These are phyloP conservation scores for Fregata magnificens DNA, from an alignment of 2,113 vertebrate genomes.

Conservation along the genomic window DNA sequence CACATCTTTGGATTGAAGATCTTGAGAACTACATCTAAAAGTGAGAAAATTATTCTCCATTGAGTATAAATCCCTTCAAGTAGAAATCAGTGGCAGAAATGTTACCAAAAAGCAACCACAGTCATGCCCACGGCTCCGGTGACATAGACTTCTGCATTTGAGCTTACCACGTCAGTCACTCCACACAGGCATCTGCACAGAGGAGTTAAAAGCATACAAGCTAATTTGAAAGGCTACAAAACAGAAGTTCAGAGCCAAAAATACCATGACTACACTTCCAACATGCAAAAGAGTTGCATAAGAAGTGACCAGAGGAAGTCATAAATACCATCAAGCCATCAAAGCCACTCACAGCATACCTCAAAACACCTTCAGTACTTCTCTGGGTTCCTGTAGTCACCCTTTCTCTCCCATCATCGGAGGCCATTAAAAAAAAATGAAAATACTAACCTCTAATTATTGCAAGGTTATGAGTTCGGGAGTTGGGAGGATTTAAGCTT, in stretches of 20 bases:
- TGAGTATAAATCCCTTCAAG: background rate
- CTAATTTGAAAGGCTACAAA: background rate
- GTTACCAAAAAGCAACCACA: background rate
- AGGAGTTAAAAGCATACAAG: background rate
- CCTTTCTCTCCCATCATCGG: background rate
- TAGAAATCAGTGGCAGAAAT: background rate
- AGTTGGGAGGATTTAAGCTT: background rate
- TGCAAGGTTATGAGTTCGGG: background rate
- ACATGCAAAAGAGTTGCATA: background rate
- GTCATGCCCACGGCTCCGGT: rapidly evolving
- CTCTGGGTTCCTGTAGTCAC: background rate
- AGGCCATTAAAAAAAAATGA: background rate
- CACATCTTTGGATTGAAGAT: background rate
- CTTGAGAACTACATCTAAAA: background rate
- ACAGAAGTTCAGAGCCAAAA: background rate
- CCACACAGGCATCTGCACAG: background rate
- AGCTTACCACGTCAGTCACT: background rate
- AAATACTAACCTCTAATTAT: background rate
- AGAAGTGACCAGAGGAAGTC: background rate
- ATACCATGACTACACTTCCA: background rate
- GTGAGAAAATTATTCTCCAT: background rate
- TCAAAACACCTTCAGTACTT: background rate
- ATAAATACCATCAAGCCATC: background rate
- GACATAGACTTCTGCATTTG: background rate
- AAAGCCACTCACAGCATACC: background rate